Evolutionary conservation across 2,797 vertebrate genomes (phyloP), one percentile per base, ranked within the genome.

Genomic region (Hypotaenidia philippensis): DNA sequence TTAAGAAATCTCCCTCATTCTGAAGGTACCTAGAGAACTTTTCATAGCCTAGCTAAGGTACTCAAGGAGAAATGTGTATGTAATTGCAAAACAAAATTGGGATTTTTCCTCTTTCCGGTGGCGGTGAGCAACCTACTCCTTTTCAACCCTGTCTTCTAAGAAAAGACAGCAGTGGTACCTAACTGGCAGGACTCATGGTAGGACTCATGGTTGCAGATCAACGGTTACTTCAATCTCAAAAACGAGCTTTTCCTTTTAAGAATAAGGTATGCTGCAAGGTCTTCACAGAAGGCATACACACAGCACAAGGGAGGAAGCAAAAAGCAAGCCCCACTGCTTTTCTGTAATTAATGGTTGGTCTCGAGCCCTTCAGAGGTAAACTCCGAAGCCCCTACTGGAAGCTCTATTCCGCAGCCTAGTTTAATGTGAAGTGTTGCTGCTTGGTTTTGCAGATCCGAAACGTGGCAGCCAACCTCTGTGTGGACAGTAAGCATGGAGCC

Each of bases 401-500:
- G 23, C 17, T 76, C 27, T 66, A 2, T 90, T 93, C 50, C 4
- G 0, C 44, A 64, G 47, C 65, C 32, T 59, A 16, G 9, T 83
- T 71, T 59, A 38, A 77, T 27, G 26, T 32, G n/a, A 90, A 78
- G 29, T 29, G 4, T 61, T 61, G 56, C 44, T 87, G 68, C 81
- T 96, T 97, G 92, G 57, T 91, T 91, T 95, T 94, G 22, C 96
- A 98, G 99, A 99, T 99, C 89, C 98, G 98, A 77, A 99, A 97
- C 0, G 97, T 98, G 63, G 99, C 98, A 11, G 98, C 98, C 27
- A 98, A 98, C 25, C 98, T 99, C 36, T 99, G 99, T 14, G 97
- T 99, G 72, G 99, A 99, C 97, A 98, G 99, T 93, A 99, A 99
- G 65, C 99, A 99, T 0, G 99, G 99, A 75, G 98, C 98, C 61